Evolutionary conservation across 2,797 vertebrate genomes (phyloP), one percentile per base, ranked within the genome.

Genomic region (Geotrypetes seraphini): DNA sequence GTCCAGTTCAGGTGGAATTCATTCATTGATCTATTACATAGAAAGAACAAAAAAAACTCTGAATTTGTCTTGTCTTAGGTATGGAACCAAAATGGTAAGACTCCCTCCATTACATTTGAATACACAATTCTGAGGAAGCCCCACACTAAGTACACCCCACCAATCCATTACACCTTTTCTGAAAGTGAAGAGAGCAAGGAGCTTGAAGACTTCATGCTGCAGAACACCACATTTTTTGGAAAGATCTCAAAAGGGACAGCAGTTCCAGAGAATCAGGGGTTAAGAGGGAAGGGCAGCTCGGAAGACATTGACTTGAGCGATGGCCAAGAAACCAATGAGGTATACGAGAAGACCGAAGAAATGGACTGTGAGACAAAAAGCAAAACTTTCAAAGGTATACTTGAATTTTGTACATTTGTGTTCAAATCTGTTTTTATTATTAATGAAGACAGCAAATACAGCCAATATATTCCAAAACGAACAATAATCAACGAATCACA

Each of bases 61-160:
- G 9, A n/a, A 16, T 12, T 16, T 31, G 7, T 11, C 15, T 16
- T 11, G 36, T 15, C 33, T 12, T 67, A 96, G 93, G 89, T 97
- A 24, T 97, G 91, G 93, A 97, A 94, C 61, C 94, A 97, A 75
- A 96, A 95, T 3, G 95, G 93, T 26, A 89, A 83, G 15, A 90
- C 81, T 7, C 95, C 94, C 1, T 93, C 96, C 43, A 94, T 99
- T 67, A 94, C 92, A 0, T 99, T 92, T 2, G 92, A 99, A 17
- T 99, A 96, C 76, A 99, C 92, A 0, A 81, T 97, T 28, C 84
- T 88, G 28, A 75, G 85, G 39, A 87, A 88, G 22, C 81, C 90
- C 2, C 73, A 88, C 8, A 63, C 81, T 1, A 81, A 66, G 8
- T 70, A 66, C 23, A 57, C 81, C 2, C 89, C 77, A 34, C 81